Evolutionary conservation across 2,888 invertebrate genomes (phyloP).

Genomic region (Andrena trimmerana): DNA sequence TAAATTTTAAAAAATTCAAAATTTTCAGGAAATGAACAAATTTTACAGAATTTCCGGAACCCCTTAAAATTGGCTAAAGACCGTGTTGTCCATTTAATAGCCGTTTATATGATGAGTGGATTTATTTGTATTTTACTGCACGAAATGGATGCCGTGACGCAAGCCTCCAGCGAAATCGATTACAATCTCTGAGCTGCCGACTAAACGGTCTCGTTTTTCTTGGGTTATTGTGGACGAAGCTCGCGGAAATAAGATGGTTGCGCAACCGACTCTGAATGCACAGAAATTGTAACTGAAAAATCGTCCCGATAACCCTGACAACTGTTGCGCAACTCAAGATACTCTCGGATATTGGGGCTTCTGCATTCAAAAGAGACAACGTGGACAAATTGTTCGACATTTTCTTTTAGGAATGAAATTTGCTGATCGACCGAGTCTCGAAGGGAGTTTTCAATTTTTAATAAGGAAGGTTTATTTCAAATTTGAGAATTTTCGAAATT

Average conservation of each 20-base stretch:
- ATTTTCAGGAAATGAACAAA: background rate
- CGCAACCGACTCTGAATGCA: background rate
- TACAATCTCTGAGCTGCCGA: background rate
- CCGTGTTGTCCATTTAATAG: slow-evolving; percentile 7
- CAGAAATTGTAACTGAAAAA: background rate
- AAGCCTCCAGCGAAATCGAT: background rate
- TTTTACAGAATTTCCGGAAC: background rate
- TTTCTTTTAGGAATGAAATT: too few relatives aligned
- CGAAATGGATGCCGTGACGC: background rate
- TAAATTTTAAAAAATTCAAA: background rate
- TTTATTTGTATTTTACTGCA: slow-evolving; percentile 2
- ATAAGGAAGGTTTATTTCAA: too few relatives aligned
- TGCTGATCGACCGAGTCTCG: too few relatives aligned
- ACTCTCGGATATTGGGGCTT: too few relatives aligned
- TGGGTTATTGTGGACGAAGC: background rate
- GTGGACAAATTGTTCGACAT: too few relatives aligned
- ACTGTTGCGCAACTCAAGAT: background rate
- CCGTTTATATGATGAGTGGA: slow-evolving; percentile 14
- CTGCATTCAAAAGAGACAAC: too few relatives aligned
- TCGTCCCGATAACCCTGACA: background rate
- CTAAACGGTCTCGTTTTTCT: background rate
- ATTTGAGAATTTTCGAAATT: too few relatives aligned
- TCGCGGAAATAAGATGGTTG: background rate
- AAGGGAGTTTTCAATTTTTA: too few relatives aligned
- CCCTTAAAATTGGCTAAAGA: background rate